A percentile compares a stretch with the other conserved stretches of the same genome.
phyloP scores from a whole-genome alignment of 2,113 vertebrate species.

The Siphamia tubifer region DNA sequence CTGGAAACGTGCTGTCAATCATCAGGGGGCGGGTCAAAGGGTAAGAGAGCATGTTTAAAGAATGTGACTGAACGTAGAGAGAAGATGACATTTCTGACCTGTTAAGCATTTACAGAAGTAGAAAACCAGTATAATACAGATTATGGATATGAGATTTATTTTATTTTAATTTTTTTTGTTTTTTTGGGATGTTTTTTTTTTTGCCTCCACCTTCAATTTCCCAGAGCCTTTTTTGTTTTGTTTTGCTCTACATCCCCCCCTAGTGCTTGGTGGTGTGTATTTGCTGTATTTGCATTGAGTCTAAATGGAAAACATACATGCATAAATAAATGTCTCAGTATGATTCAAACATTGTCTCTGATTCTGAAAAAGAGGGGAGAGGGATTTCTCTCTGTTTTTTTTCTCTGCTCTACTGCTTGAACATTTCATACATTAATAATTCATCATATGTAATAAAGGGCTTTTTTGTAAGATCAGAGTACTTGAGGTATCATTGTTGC shows the following conservation, averaged over 20 bases:
- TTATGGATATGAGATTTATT: background rate
- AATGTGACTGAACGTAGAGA: constrained; percentile 3
- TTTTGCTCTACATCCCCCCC: constrained; percentile 71
- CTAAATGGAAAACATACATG: constrained; percentile 88
- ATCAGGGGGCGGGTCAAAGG: constrained; percentile 22
- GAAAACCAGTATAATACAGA: constrained; percentile 30
- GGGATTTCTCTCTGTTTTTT: background rate
- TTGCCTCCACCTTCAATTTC: constrained; percentile 71
- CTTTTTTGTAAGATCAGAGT: background rate
- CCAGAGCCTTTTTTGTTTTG: constrained; percentile 74
- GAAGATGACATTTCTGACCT: background rate
- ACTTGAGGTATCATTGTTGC: constrained; percentile 2
- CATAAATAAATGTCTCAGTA: constrained; percentile 89
- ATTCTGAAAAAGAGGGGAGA: constrained; percentile 15
- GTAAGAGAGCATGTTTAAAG: constrained; percentile 32
- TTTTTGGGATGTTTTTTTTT: too few species aligned
- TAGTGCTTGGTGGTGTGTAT: constrained; percentile 93
- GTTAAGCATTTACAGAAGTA: background rate
- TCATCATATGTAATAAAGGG: constrained; percentile 20
- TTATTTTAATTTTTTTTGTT: too few species aligned
- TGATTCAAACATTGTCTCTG: constrained; percentile 60
- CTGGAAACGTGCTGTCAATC: constrained; percentile 41
- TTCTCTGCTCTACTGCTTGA: background rate
- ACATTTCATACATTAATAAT: background rate
- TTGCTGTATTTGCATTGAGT: constrained; percentile 96